These are phyloP conservation scores for Drosophila baimaii DNA, from an alignment of 1,140 invertebrate species.

Conservation along the genomic window DNA sequence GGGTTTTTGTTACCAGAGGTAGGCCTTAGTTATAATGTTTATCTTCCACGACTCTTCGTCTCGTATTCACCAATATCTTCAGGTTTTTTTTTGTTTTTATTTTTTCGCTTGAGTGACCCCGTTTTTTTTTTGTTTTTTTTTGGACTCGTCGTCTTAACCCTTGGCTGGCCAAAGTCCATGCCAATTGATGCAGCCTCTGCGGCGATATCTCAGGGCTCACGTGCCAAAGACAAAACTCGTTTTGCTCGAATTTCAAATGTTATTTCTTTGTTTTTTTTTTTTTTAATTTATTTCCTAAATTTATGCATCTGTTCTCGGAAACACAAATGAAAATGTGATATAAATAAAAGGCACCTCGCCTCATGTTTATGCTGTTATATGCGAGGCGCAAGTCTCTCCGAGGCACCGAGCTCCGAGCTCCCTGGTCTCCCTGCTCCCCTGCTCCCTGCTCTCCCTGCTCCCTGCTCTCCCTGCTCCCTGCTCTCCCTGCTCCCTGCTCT, in stretches of 20 bases:
- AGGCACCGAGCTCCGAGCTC: neutral
- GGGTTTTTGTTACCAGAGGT: neutral
- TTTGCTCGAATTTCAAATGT: conserved; percentile 6
- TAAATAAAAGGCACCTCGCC: conserved; percentile 2
- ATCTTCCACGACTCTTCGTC: neutral
- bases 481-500: neutral
- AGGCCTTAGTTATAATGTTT: neutral
- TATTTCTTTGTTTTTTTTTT: conserved; percentile 4
- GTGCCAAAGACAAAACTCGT: conserved; percentile 25
- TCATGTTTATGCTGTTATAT: conserved; percentile 1
- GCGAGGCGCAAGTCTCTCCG: no score
- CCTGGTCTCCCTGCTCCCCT: conserved; percentile 15
- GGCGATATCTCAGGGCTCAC: conserved; percentile 7
- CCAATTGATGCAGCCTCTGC: conserved; percentile 4
- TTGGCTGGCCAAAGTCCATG: conserved; percentile 29
- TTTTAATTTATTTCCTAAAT: conserved; percentile 18
- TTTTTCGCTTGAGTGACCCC: conserved; percentile 21
- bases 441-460: neutral
- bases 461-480: conserved; percentile 12
- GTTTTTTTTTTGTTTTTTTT: neutral
- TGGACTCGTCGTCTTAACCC: conserved; percentile 2
- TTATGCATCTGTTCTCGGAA: conserved; percentile 28
- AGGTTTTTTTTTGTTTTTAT: neutral
- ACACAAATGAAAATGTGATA: neutral
- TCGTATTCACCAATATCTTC: no score